These are phyloP conservation scores for Pedetes capensis DNA, from an alignment of 2,113 vertebrate species.

Conservation along the genomic window DNA sequence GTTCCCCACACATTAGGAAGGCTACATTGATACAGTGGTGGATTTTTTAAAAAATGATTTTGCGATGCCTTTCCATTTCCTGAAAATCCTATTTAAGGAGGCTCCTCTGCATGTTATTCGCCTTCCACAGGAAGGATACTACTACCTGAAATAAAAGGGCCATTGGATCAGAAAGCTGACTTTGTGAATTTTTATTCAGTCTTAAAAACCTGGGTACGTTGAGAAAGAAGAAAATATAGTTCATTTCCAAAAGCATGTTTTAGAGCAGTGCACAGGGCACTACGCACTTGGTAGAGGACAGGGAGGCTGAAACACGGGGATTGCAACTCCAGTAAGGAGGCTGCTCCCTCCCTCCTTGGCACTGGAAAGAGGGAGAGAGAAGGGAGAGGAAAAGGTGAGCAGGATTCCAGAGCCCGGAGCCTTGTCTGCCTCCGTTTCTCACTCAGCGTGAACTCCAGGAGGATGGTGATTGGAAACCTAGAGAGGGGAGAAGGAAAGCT, in stretches of 20 bases:
- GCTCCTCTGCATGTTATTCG: not conserved
- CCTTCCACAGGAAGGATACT: not conserved
- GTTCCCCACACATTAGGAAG: not conserved
- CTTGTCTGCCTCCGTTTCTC: not conserved
- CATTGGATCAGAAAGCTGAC: not conserved
- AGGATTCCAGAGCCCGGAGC: fast-evolving
- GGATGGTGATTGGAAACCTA: not conserved
- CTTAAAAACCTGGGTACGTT: not conserved
- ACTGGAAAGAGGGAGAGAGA: too few species aligned
- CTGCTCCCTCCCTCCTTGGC: not conserved
- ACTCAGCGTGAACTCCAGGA: not conserved
- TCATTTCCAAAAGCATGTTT: not conserved
- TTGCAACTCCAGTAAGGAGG: not conserved
- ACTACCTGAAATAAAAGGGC: not conserved
- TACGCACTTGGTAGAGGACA: not conserved
- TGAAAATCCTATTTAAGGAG: not conserved
- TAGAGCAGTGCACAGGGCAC: not conserved
- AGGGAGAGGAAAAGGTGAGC: not conserved
- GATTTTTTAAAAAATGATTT: not conserved
- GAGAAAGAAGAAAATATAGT: not conserved
- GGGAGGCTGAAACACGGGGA: not conserved
- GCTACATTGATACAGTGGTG: not conserved
- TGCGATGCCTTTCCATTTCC: not conserved
- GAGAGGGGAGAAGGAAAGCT: not conserved
- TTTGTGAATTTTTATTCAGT: not conserved